These are phyloP conservation scores for Engraulis encrasicolus DNA, from an alignment of 2,113 vertebrate genomes.

Conservation along the genomic window DNA sequence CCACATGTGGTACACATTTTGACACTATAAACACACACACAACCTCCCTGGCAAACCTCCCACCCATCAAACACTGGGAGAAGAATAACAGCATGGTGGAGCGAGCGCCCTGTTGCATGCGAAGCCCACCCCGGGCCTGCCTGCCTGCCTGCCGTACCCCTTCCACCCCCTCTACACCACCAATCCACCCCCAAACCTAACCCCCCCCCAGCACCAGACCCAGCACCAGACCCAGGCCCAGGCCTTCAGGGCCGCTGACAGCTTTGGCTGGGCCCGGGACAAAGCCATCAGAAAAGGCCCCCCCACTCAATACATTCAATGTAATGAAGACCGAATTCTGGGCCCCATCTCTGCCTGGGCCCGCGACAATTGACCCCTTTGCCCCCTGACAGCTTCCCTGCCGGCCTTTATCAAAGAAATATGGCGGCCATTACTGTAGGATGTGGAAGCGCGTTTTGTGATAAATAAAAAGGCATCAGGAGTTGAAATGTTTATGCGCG, in stretches of 20 bases:
- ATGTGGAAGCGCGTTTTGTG: slow-evolving; percentile 68
- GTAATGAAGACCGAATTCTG: too few species aligned
- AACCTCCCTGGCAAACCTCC: slow-evolving; percentile 56
- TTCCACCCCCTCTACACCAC: too few species aligned
- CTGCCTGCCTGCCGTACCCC: too few species aligned
- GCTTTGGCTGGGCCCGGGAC: too few species aligned
- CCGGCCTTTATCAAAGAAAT: slow-evolving; percentile 69
- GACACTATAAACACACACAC: slow-evolving; percentile 60
- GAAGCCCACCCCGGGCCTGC: slow-evolving; percentile 39
- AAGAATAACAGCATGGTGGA: slow-evolving; percentile 58
- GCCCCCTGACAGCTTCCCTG: too few species aligned
- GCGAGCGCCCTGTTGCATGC: slow-evolving; percentile 59
- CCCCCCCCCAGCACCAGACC: slow-evolving; percentile 15
- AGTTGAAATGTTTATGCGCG: slow-evolving; percentile 73
- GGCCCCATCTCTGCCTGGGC: too few species aligned
- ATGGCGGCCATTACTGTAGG: slow-evolving; percentile 63
- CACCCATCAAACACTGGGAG: slow-evolving; percentile 64
- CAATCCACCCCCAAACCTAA: too few species aligned
- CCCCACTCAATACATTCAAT: too few species aligned
- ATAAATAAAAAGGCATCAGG: slow-evolving; percentile 72
- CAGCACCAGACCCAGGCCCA: too few species aligned
- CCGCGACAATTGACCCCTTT: too few species aligned
- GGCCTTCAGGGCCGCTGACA: too few species aligned
- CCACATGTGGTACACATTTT: slow-evolving; percentile 73
- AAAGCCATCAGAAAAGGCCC: too few species aligned